Evolutionary conservation across 2,888 invertebrate genomes (phyloP).

Genomic region (Catocala nupta): DNA sequence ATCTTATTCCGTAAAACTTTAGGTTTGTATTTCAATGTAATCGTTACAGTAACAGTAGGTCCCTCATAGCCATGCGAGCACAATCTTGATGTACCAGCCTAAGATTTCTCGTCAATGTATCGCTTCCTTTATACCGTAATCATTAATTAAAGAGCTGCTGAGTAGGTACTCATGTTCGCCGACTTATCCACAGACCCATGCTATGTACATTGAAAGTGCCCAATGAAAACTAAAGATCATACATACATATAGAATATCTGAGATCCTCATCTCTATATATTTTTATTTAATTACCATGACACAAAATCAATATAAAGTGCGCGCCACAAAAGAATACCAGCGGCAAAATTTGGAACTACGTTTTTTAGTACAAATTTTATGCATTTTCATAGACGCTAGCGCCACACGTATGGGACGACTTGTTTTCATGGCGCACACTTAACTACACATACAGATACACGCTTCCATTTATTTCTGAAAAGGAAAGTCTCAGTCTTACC

Average conservation of each 20-base stretch:
- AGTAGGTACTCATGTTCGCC: neutral
- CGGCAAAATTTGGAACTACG: neutral
- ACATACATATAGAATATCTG: constrained; percentile 42
- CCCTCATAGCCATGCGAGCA: too few relatives aligned
- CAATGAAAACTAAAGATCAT: constrained; percentile 32
- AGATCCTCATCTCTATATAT: constrained; percentile 39
- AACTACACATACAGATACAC: constrained; percentile 40
- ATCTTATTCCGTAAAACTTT: neutral
- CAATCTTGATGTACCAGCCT: too few relatives aligned
- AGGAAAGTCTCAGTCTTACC: constrained; percentile 74
- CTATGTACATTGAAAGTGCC: constrained; percentile 20
- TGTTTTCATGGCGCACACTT: constrained; percentile 31
- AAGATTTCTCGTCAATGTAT: neutral
- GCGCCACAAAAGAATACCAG: neutral
- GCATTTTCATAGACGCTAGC: neutral
- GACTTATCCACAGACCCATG: constrained; percentile 24
- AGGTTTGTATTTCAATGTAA: too few relatives aligned
- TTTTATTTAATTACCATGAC: constrained; percentile 30
- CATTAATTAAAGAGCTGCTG: neutral
- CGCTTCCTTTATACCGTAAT: neutral
- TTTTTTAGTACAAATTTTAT: neutral
- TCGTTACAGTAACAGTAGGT: too few relatives aligned
- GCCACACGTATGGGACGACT: neutral
- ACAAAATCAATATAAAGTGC: constrained; percentile 16
- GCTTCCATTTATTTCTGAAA: constrained; percentile 54